Evolutionary conservation across 2,113 vertebrate species (phyloP).

Genomic region (Podocnemis expansa): DNA sequence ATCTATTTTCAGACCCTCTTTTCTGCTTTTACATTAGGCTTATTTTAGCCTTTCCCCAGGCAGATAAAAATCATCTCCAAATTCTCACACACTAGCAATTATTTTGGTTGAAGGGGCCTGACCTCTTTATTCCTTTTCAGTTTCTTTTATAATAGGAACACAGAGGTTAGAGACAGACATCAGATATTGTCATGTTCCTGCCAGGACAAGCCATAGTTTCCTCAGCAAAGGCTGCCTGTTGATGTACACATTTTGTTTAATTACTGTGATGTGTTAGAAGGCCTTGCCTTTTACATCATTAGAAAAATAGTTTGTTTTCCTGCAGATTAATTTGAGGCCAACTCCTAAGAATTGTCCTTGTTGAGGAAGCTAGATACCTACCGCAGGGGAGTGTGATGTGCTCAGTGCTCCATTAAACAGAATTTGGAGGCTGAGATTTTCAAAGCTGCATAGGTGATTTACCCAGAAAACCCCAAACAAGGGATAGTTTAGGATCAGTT

Average conservation of each 20-base stretch:
- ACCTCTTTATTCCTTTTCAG: conserved; percentile 65
- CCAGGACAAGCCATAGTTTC: not conserved
- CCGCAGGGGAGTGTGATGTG: not conserved
- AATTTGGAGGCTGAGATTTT: conserved; percentile 8
- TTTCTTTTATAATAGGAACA: conserved; percentile 47
- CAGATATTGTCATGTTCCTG: not conserved
- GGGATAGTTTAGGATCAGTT: not conserved
- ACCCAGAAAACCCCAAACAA: not conserved
- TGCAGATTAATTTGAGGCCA: not conserved
- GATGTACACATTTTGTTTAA: not conserved
- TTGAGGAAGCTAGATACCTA: not conserved
- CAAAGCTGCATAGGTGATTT: conserved; percentile 5
- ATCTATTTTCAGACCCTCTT: conserved; percentile 56
- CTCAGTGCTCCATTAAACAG: not conserved
- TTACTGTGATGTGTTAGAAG: not conserved
- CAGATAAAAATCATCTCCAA: conserved; percentile 41
- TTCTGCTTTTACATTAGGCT: conserved; percentile 33
- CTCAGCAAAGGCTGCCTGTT: not conserved
- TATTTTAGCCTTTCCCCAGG: conserved; percentile 59
- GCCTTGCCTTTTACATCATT: not conserved
- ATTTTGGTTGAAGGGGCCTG: conserved; percentile 21
- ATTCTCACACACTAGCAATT: conserved; percentile 57
- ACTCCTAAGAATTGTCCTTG: not conserved
- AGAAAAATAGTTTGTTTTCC: not conserved
- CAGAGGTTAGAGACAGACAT: not conserved